Evolutionary conservation across 2,888 invertebrate species (phyloP).

Genomic region (Dryococelus australis): DNA sequence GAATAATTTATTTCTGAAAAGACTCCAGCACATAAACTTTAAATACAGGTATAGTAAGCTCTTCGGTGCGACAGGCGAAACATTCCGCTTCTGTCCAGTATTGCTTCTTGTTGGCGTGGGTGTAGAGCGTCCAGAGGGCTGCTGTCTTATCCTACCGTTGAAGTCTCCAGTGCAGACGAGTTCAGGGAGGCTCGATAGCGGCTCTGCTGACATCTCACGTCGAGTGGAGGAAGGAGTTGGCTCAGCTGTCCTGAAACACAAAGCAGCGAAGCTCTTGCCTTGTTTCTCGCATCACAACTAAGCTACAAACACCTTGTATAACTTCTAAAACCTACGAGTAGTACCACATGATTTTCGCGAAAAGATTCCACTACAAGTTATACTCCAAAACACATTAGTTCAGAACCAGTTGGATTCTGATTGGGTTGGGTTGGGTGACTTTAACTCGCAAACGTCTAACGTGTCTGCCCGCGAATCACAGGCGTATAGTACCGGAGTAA

Average conservation of each 20-base stretch:
- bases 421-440: no score
- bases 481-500: no score
- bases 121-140: not conserved
- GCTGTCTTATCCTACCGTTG: not conserved
- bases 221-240: not conserved
- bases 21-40: not conserved
- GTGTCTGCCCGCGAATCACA: no score
- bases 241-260: not conserved
- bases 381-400: no score
- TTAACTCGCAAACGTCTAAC: no score
- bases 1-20: not conserved
- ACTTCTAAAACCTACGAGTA: no score
- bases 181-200: not conserved
- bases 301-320: no score
- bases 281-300: not conserved
- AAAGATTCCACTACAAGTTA: no score
- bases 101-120: not conserved
- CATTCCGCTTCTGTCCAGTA: not conserved
- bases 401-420: no score
- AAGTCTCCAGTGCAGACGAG: not conserved
- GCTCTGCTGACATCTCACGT: not conserved
- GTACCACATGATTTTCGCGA: no score
- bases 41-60: not conserved
- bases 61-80: slow-evolving; percentile 1
- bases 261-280: not conserved